Percentiles rank a stretch among this genome's conserved stretches.
Conservation (phyloP, 30 jellyfish, hydroid and myxozoan species). For the Phacellophora camtschatica region DNA sequence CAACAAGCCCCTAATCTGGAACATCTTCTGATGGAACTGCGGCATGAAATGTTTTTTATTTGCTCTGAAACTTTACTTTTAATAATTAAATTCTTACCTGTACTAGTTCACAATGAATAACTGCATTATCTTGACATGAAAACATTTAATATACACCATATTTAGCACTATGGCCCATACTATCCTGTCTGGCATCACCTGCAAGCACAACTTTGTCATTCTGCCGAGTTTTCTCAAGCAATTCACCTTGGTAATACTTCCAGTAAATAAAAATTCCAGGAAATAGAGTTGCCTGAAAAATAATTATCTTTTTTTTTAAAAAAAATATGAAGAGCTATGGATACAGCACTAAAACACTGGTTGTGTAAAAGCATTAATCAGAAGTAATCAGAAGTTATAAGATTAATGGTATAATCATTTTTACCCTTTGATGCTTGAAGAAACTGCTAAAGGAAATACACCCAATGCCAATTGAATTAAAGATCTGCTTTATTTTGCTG, state of each 20-base stretch:
- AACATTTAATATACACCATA: constrained; percentile 6
- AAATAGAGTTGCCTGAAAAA: constrained; percentile 16
- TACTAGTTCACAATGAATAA: constrained; percentile 28
- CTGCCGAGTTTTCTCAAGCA: constrained; percentile 2
- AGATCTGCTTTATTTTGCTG: constrained; percentile 26
- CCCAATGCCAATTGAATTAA: constrained; percentile 33
- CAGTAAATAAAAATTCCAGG: constrained; percentile 25
- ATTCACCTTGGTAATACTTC: not conserved
- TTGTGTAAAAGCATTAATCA: too few species aligned
- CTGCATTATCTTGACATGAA: constrained; percentile 37
- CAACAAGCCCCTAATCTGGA: too few species aligned
- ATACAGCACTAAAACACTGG: too few species aligned
- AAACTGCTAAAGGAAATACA: constrained; percentile 13
- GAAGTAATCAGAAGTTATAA: too few species aligned
- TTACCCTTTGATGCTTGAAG: constrained; percentile 50
- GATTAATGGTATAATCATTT: too few species aligned
- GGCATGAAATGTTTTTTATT: too few species aligned
- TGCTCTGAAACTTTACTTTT: too few species aligned
- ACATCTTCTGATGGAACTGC: too few species aligned
- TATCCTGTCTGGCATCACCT: constrained; percentile 48
- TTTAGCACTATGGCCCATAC: constrained; percentile 45
- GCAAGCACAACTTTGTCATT: constrained; percentile 31
- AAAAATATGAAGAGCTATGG: too few species aligned
- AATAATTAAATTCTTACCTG: constrained; percentile 52
- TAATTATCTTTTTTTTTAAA: too few species aligned